Evolutionary conservation across 2,113 vertebrate species (phyloP).

Genomic region (Diadophis punctatus): DNA sequence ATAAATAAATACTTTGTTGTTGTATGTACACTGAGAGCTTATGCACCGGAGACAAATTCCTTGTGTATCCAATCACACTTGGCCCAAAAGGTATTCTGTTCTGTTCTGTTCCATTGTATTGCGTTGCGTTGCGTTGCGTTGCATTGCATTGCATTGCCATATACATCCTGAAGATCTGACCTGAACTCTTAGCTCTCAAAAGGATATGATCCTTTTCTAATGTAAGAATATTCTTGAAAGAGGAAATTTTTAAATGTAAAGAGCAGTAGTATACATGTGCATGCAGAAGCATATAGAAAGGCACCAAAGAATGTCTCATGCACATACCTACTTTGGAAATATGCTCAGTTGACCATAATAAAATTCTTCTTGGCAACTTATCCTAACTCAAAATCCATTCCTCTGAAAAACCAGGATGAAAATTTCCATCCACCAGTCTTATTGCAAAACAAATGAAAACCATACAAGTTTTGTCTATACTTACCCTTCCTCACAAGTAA

Average conservation of each 20-base stretch:
- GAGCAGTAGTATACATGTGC: not conserved
- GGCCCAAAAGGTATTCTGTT: too few relatives aligned
- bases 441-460: not conserved
- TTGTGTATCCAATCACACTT: too few relatives aligned
- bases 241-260: not conserved
- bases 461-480: not conserved
- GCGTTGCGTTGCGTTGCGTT: too few relatives aligned
- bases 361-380: not conserved
- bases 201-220: too few relatives aligned
- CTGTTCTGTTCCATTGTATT: too few relatives aligned
- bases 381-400: not conserved
- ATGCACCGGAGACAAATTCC: too few relatives aligned
- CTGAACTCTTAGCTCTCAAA: too few relatives aligned
- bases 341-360: not conserved
- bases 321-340: not conserved
- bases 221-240: too few relatives aligned
- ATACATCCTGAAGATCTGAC: too few relatives aligned
- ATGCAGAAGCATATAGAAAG: not conserved
- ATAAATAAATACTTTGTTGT: too few relatives aligned
- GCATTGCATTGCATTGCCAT: too few relatives aligned
- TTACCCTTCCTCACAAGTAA: conserved; percentile 69
- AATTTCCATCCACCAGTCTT: not conserved
- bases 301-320: not conserved
- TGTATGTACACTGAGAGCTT: too few relatives aligned
- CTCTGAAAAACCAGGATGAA: not conserved